Conservation (phyloP, 2,888 invertebrate genomes). For the Pyrochroa serraticornis region DNA sequence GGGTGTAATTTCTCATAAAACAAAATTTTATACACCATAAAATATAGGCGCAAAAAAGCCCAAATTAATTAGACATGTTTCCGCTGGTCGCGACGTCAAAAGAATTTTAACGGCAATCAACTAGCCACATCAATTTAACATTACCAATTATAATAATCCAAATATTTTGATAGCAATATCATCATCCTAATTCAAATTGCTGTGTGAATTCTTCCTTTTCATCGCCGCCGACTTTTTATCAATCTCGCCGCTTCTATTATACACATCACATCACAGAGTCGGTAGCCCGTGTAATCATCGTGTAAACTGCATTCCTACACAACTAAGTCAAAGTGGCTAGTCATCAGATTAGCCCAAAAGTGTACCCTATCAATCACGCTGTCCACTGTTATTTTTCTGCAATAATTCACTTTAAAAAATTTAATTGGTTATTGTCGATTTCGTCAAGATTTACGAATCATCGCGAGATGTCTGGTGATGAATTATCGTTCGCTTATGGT, state of each 20-base stretch:
- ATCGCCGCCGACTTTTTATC: constrained; percentile 20
- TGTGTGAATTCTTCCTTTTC: constrained; percentile 4
- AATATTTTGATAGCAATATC: constrained; percentile 27
- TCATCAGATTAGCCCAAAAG: constrained; percentile 24
- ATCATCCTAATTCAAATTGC: constrained; percentile 12
- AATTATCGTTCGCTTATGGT: constrained; percentile 25
- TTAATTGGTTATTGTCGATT: constrained; percentile 24
- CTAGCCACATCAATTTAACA: constrained; percentile 18
- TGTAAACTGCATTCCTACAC: constrained; percentile 23
- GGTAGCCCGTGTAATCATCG: constrained; percentile 26
- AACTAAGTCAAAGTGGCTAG: constrained; percentile 10
- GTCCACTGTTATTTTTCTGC: constrained; percentile 28
- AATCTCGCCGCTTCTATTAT: constrained; percentile 15
- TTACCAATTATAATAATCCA: constrained; percentile 28
- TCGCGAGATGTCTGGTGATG: constrained; percentile 14
- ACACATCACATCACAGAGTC: constrained; percentile 12
- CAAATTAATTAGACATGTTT: no score
- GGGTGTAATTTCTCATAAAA: no score
- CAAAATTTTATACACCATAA: no score
- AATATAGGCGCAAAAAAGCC: no score
- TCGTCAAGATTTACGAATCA: constrained; percentile 27
- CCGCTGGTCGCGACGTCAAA: constrained; percentile 3
- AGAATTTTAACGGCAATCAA: constrained; percentile 22
- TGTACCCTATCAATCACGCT: constrained; percentile 24
- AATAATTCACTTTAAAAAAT: constrained; percentile 27